Percentiles rank a stretch among this genome's conserved stretches.
Evolutionary conservation across 2,797 vertebrate species (phyloP).

Genomic region (Phrynocephalus vlangalii): DNA sequence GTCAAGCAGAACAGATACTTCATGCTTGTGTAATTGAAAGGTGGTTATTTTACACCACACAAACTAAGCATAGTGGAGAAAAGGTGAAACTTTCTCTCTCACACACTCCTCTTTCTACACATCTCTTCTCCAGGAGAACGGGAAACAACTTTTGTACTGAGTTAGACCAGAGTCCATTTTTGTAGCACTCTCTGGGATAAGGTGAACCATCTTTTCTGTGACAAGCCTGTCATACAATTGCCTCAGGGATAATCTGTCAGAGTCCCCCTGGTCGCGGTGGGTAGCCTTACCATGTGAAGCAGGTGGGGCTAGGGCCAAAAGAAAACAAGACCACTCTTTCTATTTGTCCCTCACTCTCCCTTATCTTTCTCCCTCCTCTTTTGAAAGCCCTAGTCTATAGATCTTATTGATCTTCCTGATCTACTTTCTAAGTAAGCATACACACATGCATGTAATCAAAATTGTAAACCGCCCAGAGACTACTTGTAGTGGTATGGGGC

Average conservation of each 20-base stretch:
- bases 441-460: too few species aligned
- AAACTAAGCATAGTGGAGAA: background rate
- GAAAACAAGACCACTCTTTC: background rate
- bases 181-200: background rate
- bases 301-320: background rate
- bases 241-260: too few species aligned
- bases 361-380: background rate
- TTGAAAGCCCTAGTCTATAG: too few species aligned
- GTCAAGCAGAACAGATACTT: conserved; percentile 32
- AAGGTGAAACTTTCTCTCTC: conserved; percentile 14
- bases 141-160: background rate
- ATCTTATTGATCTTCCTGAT: too few species aligned
- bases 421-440: too few species aligned
- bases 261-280: too few species aligned
- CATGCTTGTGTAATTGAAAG: background rate
- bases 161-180: background rate
- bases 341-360: background rate
- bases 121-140: background rate
- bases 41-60: conserved; percentile 35
- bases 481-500: too few species aligned
- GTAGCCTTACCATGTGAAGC: too few species aligned
- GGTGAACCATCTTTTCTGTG: background rate
- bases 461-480: too few species aligned
- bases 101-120: background rate
- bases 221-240: background rate